A percentile compares a stretch with the other conserved stretches of the same genome.
Evolutionary conservation across 2,888 invertebrate genomes (phyloP).

Genomic region (Andrena marginata): DNA sequence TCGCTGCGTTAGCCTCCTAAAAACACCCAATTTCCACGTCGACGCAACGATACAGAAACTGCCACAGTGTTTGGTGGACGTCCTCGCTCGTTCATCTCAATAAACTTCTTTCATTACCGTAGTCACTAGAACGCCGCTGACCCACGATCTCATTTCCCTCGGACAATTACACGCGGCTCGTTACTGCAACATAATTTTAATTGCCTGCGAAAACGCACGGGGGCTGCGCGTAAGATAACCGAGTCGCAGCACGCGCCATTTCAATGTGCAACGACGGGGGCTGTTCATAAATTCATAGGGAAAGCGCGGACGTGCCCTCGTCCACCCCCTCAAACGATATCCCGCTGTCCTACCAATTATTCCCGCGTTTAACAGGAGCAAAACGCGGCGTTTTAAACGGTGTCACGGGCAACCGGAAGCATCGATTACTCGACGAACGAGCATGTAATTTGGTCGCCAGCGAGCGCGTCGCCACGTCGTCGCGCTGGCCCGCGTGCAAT

Average conservation of each 20-base stretch:
- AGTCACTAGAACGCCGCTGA: slow-evolving; percentile 32
- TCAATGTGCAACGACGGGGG: slow-evolving; percentile 8
- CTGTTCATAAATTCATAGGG: slow-evolving; percentile 58
- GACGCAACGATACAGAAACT: slow-evolving; percentile 19
- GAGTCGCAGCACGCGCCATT: slow-evolving; percentile 2
- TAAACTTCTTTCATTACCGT: slow-evolving; percentile 67
- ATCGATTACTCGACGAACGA: slow-evolving; percentile 58
- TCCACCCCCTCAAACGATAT: not conserved
- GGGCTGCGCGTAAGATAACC: slow-evolving; percentile 57
- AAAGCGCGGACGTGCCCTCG: not conserved
- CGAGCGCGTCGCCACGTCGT: slow-evolving; percentile 41
- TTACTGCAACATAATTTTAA: slow-evolving; percentile 67
- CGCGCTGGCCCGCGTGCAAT: slow-evolving; percentile 20
- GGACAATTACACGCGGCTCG: slow-evolving; percentile 61
- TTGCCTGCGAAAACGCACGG: slow-evolving; percentile 55
- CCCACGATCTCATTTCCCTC: slow-evolving; percentile 64
- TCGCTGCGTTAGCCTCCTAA: too few relatives aligned
- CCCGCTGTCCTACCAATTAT: slow-evolving; percentile 50
- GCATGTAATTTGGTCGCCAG: slow-evolving; percentile 51
- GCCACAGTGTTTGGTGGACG: not conserved
- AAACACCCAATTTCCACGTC: not conserved
- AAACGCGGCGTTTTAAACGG: slow-evolving; percentile 52
- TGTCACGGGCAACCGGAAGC: slow-evolving; percentile 54
- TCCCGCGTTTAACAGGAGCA: slow-evolving; percentile 39
- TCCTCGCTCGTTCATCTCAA: slow-evolving; percentile 54